Evolutionary conservation across 2,113 vertebrate genomes (phyloP), one percentile per base, ranked within the genome.

Genomic region (Nerophis ophidion): DNA sequence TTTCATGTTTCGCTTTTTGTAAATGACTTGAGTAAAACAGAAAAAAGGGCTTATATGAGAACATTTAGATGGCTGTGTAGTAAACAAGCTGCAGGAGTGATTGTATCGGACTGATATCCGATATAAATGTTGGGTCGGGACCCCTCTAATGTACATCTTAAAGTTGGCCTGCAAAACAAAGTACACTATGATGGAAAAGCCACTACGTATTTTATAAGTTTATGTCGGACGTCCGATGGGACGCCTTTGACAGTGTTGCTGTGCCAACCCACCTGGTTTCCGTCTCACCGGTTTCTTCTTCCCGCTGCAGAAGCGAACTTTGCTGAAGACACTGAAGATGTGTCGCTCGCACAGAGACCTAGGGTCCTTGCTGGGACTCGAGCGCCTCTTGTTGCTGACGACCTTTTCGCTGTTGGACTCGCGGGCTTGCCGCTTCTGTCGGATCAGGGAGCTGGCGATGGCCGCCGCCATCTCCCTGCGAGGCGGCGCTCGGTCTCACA

Each of bases 401-500:
- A 93, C 93, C 19, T 94, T 92, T 49, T 97, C 94, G 80, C 87
- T 91, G 91, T 93, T 94, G 75, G 92, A 87, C 85, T 97, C 96
- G 80, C 96, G 92, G 33, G 96, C 96, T 82, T 95, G 96, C 11
- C 96, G 92, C 84, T 92, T 95, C 90, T 97, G 94, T 50, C 96
- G 93, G 87, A 99, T 98, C 85, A 98, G 87, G 73, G 96, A 97
- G 91, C 96, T 99, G 85, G 96, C 96, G 83, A 98, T 94, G 62
- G 95, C 95, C 60, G 95, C 96, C 72, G 95, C 95, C 94, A 98
- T 96, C 56, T 70, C 70, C 75, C 83, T 0, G 67, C 57, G 49
- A 26, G 48, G 57, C n/a, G 50, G 48, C 8, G 42, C 60, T 33
- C 2, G 8, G 16, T 4, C 4, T 75, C 17, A 77, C 51, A 66